phyloP scores from a whole-genome alignment of 2,888 invertebrate genomes.

The Habrosyne pyritoides region DNA sequence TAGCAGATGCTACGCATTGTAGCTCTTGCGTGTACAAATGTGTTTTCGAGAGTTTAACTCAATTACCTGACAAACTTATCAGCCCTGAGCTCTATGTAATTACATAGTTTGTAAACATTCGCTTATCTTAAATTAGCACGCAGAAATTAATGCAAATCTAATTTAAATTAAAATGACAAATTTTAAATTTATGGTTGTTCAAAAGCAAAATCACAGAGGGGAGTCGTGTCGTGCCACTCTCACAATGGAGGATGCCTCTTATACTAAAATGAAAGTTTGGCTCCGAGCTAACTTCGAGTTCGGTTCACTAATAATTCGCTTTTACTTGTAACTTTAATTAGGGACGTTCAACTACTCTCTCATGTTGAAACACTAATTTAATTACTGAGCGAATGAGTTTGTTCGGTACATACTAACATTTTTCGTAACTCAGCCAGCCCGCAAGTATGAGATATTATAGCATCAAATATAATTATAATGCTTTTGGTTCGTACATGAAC shows the following conservation, averaged over 20 bases:
- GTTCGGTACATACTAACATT: too few species aligned
- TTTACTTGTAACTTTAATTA: not conserved
- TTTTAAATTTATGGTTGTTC: not conserved
- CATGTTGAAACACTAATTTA: too few species aligned
- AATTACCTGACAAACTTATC: not conserved
- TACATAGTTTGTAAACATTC: not conserved
- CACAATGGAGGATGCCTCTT: not conserved
- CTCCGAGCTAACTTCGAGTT: not conserved
- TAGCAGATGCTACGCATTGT: conserved; percentile 11
- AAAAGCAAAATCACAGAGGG: not conserved
- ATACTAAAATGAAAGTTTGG: not conserved
- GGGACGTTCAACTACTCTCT: not conserved
- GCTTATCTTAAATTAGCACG: not conserved
- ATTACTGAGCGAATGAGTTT: too few species aligned
- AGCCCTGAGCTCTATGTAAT: not conserved
- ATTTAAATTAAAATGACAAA: not conserved
- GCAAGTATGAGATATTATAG: too few species aligned
- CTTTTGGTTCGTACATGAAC: too few species aligned
- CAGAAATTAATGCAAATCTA: not conserved
- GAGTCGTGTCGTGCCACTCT: not conserved
- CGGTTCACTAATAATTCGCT: not conserved
- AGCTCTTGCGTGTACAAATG: not conserved
- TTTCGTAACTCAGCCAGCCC: too few species aligned
- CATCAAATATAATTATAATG: too few species aligned
- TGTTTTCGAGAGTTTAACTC: not conserved